phyloP scores from a whole-genome alignment of 2,888 invertebrate genomes.

The Arenicola marina region DNA sequence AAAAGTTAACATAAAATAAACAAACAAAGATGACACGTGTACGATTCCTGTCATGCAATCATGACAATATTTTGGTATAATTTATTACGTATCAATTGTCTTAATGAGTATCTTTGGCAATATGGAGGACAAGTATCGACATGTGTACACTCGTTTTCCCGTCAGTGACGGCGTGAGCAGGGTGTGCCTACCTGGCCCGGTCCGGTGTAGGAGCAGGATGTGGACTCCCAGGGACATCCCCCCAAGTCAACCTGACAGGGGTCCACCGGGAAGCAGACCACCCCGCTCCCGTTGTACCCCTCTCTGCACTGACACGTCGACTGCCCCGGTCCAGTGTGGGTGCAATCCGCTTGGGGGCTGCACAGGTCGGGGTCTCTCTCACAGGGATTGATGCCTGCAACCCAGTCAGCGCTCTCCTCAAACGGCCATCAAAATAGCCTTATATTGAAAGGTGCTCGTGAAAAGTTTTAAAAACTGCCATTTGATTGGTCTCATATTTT shows the following conservation, averaged over 20 bases:
- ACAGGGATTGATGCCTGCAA: slow-evolving; percentile 16
- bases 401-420: too few species aligned
- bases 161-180: too few species aligned
- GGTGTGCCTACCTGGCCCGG: slow-evolving; percentile 52
- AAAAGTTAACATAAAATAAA: too few species aligned
- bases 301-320: slow-evolving; percentile 42
- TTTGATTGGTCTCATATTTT: background rate
- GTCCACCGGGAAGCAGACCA: slow-evolving; percentile 43
- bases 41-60: too few species aligned
- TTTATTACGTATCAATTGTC: too few species aligned
- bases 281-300: slow-evolving; percentile 48
- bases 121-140: too few species aligned
- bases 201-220: slow-evolving; percentile 40
- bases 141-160: too few species aligned
- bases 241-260: slow-evolving; percentile 47
- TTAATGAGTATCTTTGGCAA: too few species aligned
- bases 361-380: slow-evolving; percentile 28
- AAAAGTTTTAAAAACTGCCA: background rate
- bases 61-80: too few species aligned
- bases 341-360: slow-evolving; percentile 40
- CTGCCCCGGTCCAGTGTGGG: slow-evolving; percentile 27
- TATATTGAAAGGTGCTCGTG: background rate
- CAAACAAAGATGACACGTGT: too few species aligned
- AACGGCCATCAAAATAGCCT: too few species aligned
- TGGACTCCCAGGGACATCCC: slow-evolving; percentile 41